A percentile compares a stretch with the other conserved stretches of the same genome.
phyloP scores from a whole-genome alignment of 1,140 invertebrate species.

The Heliothis subflexa region DNA sequence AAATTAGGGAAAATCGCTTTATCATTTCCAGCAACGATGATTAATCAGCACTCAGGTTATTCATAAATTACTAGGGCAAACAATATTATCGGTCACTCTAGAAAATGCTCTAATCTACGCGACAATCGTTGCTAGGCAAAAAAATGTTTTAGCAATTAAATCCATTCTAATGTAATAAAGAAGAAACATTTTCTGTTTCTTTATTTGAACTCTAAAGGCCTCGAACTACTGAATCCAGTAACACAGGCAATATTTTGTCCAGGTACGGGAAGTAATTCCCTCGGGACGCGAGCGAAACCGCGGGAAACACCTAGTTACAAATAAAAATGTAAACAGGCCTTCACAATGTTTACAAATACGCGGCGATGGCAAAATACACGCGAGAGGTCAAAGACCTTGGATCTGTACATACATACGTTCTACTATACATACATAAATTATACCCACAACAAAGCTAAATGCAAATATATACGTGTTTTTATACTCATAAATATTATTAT shows the following conservation, averaged over 20 bases:
- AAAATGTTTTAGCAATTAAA: conserved; percentile 10
- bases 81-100: too few species aligned
- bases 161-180: too few species aligned
- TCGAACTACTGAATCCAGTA: too few species aligned
- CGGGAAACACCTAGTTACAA: background rate
- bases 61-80: too few species aligned
- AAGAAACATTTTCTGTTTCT: too few species aligned
- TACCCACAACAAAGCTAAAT: conserved; percentile 29
- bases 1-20: too few species aligned
- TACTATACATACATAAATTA: conserved; percentile 16
- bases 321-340: conserved; percentile 24
- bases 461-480: conserved; percentile 44
- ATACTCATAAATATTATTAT: conserved; percentile 15
- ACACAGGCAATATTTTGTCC: too few species aligned
- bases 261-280: background rate
- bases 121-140: background rate
- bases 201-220: too few species aligned
- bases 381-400: conserved; percentile 64
- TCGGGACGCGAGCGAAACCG: too few species aligned
- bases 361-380: conserved; percentile 48
- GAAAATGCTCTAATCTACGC: background rate
- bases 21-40: too few species aligned
- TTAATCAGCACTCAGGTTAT: too few species aligned
- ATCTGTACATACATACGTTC: conserved; percentile 37
- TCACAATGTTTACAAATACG: conserved; percentile 62